A percentile compares a stretch with the other conserved stretches of the same genome.
Evolutionary conservation across 2,797 vertebrate species (phyloP).

Genomic region (Thripadectes ignobilis): DNA sequence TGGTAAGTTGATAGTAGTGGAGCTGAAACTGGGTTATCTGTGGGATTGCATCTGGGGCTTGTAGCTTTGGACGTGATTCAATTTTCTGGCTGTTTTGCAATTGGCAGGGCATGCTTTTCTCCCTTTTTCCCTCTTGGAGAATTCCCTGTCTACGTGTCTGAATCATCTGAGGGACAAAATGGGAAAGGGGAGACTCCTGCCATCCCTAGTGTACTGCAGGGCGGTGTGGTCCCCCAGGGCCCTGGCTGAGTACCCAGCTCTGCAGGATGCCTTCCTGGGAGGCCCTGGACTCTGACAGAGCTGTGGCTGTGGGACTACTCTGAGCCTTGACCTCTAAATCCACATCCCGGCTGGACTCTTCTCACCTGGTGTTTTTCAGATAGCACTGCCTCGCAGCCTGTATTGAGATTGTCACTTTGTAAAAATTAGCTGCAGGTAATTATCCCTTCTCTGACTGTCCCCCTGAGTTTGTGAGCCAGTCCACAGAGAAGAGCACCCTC

Average conservation of each 20-base stretch:
- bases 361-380: background rate
- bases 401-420: background rate
- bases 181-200: background rate
- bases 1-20: constrained; percentile 62
- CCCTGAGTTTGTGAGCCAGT: background rate
- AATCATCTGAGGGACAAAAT: background rate
- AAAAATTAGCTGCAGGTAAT: background rate
- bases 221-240: background rate
- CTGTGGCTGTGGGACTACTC: rapidly evolving
- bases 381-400: rapidly evolving
- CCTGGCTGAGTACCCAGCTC: background rate
- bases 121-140: constrained; percentile 14
- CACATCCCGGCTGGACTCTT: rapidly evolving
- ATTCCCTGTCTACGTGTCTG: background rate
- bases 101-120: constrained; percentile 36
- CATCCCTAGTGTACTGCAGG: background rate
- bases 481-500: background rate
- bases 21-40: constrained; percentile 65
- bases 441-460: background rate
- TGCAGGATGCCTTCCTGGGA: background rate
- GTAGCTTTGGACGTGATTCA: constrained; percentile 48
- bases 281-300: background rate
- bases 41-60: constrained; percentile 61
- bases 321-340: background rate
- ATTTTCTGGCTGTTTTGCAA: constrained; percentile 47